Evolutionary conservation across 2,113 vertebrate genomes (phyloP), one percentile per base, ranked within the genome.

Genomic region (Microtus montanus): DNA sequence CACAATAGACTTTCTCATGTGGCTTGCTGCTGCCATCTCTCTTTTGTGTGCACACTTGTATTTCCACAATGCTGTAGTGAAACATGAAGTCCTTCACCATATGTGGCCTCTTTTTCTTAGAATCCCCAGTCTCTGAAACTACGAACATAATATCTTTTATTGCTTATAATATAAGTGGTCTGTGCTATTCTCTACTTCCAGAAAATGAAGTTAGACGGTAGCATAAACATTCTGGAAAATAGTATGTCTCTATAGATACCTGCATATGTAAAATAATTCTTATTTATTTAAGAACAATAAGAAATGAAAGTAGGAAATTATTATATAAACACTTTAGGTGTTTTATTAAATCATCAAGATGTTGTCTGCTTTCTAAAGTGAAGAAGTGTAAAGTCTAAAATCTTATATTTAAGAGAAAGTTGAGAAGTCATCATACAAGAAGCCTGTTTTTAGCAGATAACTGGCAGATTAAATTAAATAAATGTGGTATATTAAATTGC

Each of bases 311-410:
- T 20, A 49, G 41, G 28, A 26, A 61, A 79, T 35, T 54, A 78
- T 5, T 49, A 2, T 24, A 70, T 22, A n/a, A 1, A 35, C 22
- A 52, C 8, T 15, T 12, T 44, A 63, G 35, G 58, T 19, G 78
- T 90, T 92, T 61, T 84, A 54, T 61, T 54, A 64, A 93, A 44
- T 4, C 20, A 78, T 35, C 4, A 90, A 91, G 91, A 90, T 71
- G 44, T 63, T 95, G 41, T 17, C 7, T 83, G 64, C 14, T 96
- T 78, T 79, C 1, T n/a, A 73, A 10, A 88, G 77, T 19, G 38
- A 85, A 86, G 41, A 74, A 6, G 5, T 79, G 1, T 24, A 95
- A 71, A 17, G 44, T 17, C 52, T 83, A 52, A 88, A 85, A 58
- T 20, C 6, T 4, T 92, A 10, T 11, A 61, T 49, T 10, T 78